Percentiles rank a stretch among this genome's conserved stretches.
Conservation (phyloP, 2,113 vertebrate species). For the Microcebus ravelobensis region DNA sequence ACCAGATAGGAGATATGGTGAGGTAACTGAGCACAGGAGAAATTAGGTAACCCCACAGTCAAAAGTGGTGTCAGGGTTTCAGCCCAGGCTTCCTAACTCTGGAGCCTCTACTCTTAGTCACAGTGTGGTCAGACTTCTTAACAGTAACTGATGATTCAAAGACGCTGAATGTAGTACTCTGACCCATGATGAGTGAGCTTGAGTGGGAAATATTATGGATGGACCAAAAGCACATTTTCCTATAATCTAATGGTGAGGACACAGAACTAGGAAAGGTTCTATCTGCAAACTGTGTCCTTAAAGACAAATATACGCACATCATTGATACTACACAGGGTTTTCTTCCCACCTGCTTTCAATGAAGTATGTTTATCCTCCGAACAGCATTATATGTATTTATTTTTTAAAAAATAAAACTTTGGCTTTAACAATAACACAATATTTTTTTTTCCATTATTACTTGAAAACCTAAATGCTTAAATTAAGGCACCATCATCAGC, state of each 20-base stretch:
- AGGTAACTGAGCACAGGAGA: background rate
- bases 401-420: background rate
- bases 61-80: background rate
- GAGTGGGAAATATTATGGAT: background rate
- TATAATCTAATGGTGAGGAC: background rate
- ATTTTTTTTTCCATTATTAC: background rate
- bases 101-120: background rate
- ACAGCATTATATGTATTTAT: background rate
- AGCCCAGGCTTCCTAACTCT: background rate
- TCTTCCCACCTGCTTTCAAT: background rate
- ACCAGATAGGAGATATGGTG: background rate
- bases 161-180: background rate
- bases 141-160: background rate
- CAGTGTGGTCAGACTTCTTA: background rate
- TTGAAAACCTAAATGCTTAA: conserved; percentile 27
- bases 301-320: background rate
- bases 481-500: background rate
- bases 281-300: background rate
- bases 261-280: background rate
- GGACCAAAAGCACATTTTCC: background rate
- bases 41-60: background rate
- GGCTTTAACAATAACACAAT: background rate
- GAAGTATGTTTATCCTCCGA: background rate
- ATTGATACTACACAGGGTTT: background rate
- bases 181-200: background rate